A percentile compares a stretch with the other conserved stretches of the same genome.
Conservation (phyloP, 1,140 invertebrate genomes). For the Dolichoris vasculosae region DNA sequence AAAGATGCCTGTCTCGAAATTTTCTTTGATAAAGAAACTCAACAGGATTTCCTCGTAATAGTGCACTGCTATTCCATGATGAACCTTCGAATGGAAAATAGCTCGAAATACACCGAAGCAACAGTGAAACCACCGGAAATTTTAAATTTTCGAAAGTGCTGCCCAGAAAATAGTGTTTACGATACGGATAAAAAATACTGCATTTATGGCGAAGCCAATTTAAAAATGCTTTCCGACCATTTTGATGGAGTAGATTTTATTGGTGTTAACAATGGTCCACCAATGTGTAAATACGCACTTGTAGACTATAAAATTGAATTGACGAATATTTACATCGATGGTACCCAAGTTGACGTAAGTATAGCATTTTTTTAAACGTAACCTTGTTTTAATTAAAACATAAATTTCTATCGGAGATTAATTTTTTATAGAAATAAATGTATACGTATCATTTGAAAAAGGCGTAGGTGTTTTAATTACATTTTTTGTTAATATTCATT, state of each 20-base stretch:
- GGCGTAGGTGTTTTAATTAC: no score
- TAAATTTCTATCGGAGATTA: no score
- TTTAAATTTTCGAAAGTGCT: conserved; percentile 55
- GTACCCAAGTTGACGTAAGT: conserved; percentile 50
- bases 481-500: no score
- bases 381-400: no score
- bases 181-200: conserved; percentile 47
- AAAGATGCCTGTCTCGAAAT: conserved; percentile 55
- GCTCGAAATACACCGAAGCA: background rate
- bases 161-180: conserved; percentile 42
- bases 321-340: conserved; percentile 34
- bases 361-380: background rate
- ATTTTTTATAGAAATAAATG: no score
- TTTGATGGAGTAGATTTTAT: background rate
- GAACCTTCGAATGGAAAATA: background rate
- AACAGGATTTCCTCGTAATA: conserved; percentile 15
- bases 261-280: conserved; percentile 29
- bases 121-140: background rate
- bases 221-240: background rate
- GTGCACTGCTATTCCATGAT: conserved; percentile 52
- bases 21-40: conserved; percentile 19
- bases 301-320: conserved; percentile 49
- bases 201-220: conserved; percentile 3
- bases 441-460: no score
- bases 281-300: conserved; percentile 51